Base-by-base conservation (phyloP, 2,113 vertebrate genomes). In the Corvus hawaiiensis region DNA sequence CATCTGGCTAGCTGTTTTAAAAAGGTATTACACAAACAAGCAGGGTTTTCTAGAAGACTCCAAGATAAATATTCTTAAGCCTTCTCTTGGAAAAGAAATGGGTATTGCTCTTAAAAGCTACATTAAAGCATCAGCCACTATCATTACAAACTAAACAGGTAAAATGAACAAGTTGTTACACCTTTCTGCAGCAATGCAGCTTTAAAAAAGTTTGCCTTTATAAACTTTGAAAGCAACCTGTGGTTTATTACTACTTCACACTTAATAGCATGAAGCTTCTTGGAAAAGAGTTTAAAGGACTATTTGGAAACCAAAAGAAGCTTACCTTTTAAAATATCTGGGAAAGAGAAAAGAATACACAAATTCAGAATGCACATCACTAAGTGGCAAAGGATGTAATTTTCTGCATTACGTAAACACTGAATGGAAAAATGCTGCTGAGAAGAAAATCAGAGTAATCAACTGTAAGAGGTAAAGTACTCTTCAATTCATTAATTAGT, bases 1-100 rank as follows among this genome's bases (percentile, higher is more conserved):
- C 97, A 96, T 95, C 94, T 94, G 90, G 91, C 69, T 90, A 87
- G 58, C 52, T 86, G 26, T 94, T 97, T 91, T 71, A 54, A 79
- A 93, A 96, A 96, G 75, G 48, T 80, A 90, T 49, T 93, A 90
- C 39, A 75, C 52, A 94, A 94, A 80, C 85, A 89, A 83, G 63
- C 30, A 72, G 19, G 5, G 27, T 21, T 88, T 92, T 95, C 84
- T 48, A 92, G 44, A 93, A 73, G 58, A 73, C 39, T 68, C 95
- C 63, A 94, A 90, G 11, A 82, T 16, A 93, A 89, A 80, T 84
- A 76, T 7, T 96, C 62, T 82, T 48, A 93, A 92, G 43, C 51
- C n/a, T 74, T 82, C 67, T 76, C 43, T 46, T 94, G 68, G 76
- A 90, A 90, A 85, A 90, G 19, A 67, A 94, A 71, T 13, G 10